Evolutionary conservation across 2,113 vertebrate genomes (phyloP), one percentile per base, ranked within the genome.

Genomic region (Nettapus auritus): DNA sequence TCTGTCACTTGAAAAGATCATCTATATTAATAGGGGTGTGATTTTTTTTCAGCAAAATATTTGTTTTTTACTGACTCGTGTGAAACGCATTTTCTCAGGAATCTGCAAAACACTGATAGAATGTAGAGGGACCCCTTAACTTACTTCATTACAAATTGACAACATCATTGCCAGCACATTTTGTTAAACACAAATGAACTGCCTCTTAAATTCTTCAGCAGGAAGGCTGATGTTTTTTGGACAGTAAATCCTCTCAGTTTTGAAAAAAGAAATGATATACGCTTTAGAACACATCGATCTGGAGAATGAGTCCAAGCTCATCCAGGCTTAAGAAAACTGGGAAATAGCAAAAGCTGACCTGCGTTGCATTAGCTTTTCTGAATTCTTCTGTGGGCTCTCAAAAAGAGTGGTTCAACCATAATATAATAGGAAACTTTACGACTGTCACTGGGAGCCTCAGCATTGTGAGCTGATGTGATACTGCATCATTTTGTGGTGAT

Each of bases 191-290:
- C 48, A 68, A 90, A 56, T 40, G 93, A 95, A 90, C 66, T 79
- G n/a, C 76, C 91, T 95, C 79, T 92, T 81, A 89, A 95, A 96
- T 86, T 94, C 80, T 91, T 84, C 92, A 91, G 80, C 60, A 79
- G 73, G 25, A 74, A 92, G 68, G 78, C 40, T 97, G 93, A 95
- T 82, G 88, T 66, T 90, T 94, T 95, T 40, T 90, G 40, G 84
- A 87, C 82, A 93, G 86, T 64, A 96, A 94, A 96, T 94, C 88
- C 86, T 70, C 86, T 96, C 84, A 95, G 89, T 96, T 94, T 85
- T 87, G 48, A 88, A 85, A 94, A 94, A 88, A 82, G 93, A 89
- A 94, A 92, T 92, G 83, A 84, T 94, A 78, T 33, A 90, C 75
- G 18, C 71, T 93, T 89, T 57, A 88, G 70, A 69, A 84, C 68